Evolutionary conservation across 1,140 invertebrate species (phyloP), one percentile per base, ranked within the genome.

Genomic region (Pachyrhynchus sulphureomaculatus): DNA sequence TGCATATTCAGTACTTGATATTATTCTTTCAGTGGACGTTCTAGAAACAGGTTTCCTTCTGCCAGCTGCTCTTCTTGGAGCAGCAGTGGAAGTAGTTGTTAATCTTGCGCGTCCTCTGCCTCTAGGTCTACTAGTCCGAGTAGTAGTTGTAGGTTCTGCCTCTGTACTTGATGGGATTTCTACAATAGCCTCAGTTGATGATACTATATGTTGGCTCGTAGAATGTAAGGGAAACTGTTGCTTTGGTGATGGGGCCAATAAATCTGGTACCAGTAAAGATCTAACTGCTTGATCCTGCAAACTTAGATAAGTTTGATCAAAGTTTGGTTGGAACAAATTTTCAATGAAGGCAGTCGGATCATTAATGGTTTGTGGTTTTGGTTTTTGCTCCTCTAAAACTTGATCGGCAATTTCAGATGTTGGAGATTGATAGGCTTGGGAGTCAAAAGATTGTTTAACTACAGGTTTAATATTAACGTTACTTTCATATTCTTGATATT

Each of bases 271-370:
- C 34, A 75, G 39, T 26, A 76, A 51, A 26, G 72, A 66, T 47
- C 71, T 52, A 20, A 76, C 64, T 24, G 70, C 63, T 68, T 70
- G 73, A 44, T 86, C 83, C 59, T 84, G 72, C 15, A 86, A 72
- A 9, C 83, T 81, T 67, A 61, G 42, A 34, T 61, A 61, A 12
- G 58, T 53, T 34, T 61, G 48, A 36, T 61, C 58, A 21, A 61
- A 61, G 20, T 45, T 61, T 5, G 58, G 49, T 17, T 61, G 48
- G 20, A 34, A 53, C 10, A 61, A 20, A 24, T 52, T 61, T 18
- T 51, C 26, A 12, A 51, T 10, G n/a, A 59, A 59, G 4, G 21
- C 26, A 15, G 32, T 6, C 2, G 15, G 15, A 4, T 45, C 26
- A 12, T 29, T 26, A 9, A 10, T 13, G 13, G 36, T 24, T 53